Conservation (phyloP, 1,140 invertebrate genomes). For the Telenomus remus region DNA sequence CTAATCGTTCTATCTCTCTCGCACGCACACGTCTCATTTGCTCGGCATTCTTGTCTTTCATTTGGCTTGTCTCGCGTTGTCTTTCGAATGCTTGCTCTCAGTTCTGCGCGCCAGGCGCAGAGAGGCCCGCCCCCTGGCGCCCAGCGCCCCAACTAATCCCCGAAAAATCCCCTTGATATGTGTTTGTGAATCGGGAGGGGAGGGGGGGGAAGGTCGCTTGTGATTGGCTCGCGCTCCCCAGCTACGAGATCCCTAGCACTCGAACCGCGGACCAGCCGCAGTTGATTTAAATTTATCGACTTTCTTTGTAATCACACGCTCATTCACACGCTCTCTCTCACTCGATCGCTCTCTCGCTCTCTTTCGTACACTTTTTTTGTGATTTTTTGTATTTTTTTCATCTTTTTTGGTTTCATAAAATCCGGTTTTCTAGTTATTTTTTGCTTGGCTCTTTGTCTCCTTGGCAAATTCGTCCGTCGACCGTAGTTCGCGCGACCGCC, state of each 20-base stretch:
- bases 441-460: slow-evolving; percentile 7
- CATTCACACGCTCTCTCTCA: slow-evolving; percentile 8
- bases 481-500: not conserved
- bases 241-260: slow-evolving; percentile 53
- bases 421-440: slow-evolving; percentile 13
- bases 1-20: slow-evolving; percentile 49
- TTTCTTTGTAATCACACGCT: slow-evolving; percentile 17
- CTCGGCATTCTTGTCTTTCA: slow-evolving; percentile 18
- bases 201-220: slow-evolving; percentile 31
- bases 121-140: slow-evolving; percentile 25
- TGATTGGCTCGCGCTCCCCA: slow-evolving; percentile 40
- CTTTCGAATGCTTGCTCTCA: slow-evolving; percentile 27
- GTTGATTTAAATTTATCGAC: slow-evolving; percentile 23
- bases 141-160: slow-evolving; percentile 14
- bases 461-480: not conserved
- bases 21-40: not conserved
- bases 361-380: slow-evolving; percentile 6
- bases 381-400: slow-evolving; percentile 5
- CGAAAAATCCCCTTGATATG: slow-evolving; percentile 44
- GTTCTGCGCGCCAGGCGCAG: not conserved
- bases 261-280: slow-evolving; percentile 65
- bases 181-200: slow-evolving; percentile 23
- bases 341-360: slow-evolving; percentile 18
- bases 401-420: not conserved
- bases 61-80: slow-evolving; percentile 43